Evolutionary conservation across 2,797 vertebrate genomes (phyloP).

Genomic region (Nannoperca australis): DNA sequence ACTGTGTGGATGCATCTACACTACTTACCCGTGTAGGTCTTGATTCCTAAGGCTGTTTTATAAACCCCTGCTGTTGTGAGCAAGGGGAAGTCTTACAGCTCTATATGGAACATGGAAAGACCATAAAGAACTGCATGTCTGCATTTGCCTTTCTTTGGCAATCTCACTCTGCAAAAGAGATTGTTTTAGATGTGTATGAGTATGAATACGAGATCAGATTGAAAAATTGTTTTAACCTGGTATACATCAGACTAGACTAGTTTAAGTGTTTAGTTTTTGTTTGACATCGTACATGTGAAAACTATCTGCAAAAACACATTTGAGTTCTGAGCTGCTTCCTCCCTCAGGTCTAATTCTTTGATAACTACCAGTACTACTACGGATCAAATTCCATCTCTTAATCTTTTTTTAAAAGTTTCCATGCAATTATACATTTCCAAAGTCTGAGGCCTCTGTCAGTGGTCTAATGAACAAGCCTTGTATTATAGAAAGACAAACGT

Average conservation of each 20-base stretch:
- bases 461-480: slow-evolving; percentile 50
- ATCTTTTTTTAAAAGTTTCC: slow-evolving; percentile 33
- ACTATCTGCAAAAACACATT: slow-evolving; percentile 6
- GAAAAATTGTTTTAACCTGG: neutral
- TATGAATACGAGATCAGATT: neutral
- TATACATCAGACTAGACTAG: neutral
- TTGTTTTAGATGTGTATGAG: neutral
- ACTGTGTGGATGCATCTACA: slow-evolving; percentile 37
- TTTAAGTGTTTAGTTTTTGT: slow-evolving; percentile 17
- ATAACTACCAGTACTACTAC: slow-evolving; percentile 12
- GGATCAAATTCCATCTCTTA: slow-evolving; percentile 25
- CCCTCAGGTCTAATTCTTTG: slow-evolving; percentile 31
- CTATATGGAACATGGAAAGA: slow-evolving; percentile 28
- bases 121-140: slow-evolving; percentile 19
- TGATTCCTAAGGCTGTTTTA: slow-evolving; percentile 54
- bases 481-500: slow-evolving; percentile 49
- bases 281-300: slow-evolving; percentile 7
- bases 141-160: slow-evolving; percentile 14
- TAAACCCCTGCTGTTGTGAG: slow-evolving; percentile 60
- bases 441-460: slow-evolving; percentile 3
- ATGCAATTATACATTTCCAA: slow-evolving; percentile 52
- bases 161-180: slow-evolving; percentile 7
- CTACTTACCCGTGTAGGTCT: slow-evolving; percentile 40
- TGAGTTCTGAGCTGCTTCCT: slow-evolving; percentile 22
- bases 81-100: slow-evolving; percentile 38